Percentiles rank a stretch among this genome's conserved stretches.
phyloP scores from a whole-genome alignment of 1,140 invertebrate genomes.

The Melanaphis sacchari region DNA sequence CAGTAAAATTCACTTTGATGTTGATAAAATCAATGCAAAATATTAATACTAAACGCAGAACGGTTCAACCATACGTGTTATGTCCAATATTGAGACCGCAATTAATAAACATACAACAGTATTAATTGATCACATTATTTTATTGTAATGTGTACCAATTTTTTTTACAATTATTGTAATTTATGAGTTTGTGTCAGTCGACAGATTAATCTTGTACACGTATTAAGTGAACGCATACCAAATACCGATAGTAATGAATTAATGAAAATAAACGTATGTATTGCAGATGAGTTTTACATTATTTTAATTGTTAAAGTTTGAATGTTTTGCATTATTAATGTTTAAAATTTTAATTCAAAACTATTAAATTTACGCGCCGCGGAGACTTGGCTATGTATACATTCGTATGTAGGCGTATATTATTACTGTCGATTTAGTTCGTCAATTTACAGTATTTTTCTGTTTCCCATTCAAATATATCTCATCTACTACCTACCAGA shows the following conservation, averaged over 20 bases:
- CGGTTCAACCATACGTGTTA: not conserved
- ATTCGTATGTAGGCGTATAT: not conserved
- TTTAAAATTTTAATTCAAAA: not conserved
- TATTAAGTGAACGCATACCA: not conserved
- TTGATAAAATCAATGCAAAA: not conserved
- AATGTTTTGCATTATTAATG: not conserved
- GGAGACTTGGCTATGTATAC: not conserved
- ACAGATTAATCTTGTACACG: not conserved
- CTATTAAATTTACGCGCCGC: not conserved
- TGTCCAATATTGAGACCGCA: not conserved
- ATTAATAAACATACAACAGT: not conserved
- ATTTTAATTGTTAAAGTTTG: not conserved
- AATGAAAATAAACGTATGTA: too few relatives aligned
- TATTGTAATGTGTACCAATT: too few relatives aligned
- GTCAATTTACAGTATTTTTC: too few relatives aligned
- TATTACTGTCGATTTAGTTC: not conserved
- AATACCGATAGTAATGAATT: not conserved
- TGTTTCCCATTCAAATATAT: too few relatives aligned
- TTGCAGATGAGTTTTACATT: too few relatives aligned
- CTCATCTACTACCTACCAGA: too few relatives aligned
- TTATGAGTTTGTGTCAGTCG: too few relatives aligned
- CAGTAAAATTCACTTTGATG: too few relatives aligned
- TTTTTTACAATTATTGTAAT: not conserved
- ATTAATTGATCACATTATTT: not conserved
- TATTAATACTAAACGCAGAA: not conserved